phyloP scores from a whole-genome alignment of 2,113 vertebrate genomes.

The Corvus hawaiiensis region DNA sequence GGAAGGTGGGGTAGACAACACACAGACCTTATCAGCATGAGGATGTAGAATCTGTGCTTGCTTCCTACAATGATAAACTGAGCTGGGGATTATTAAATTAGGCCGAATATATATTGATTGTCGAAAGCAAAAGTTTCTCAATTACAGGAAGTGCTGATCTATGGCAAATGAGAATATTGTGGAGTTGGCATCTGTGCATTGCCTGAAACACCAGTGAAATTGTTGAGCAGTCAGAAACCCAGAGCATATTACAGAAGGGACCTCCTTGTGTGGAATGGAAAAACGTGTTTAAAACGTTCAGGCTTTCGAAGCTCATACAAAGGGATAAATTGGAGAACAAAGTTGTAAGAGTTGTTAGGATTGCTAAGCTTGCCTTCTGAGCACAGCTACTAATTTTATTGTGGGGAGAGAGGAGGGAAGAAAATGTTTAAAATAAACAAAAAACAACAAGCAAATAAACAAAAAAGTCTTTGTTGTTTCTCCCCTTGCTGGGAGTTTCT shows the following conservation, averaged over 20 bases:
- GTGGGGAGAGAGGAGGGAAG: constrained; percentile 13
- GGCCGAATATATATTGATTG: neutral
- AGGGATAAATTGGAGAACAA: neutral
- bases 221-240: neutral
- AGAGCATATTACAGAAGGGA: neutral
- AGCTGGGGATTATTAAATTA: neutral
- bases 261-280: neutral
- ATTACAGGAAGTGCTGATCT: neutral
- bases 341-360: neutral
- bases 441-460: neutral
- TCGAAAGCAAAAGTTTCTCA: neutral
- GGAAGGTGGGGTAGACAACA: neutral
- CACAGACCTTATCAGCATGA: neutral
- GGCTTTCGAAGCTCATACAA: neutral
- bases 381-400: constrained; percentile 31
- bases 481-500: constrained; percentile 16
- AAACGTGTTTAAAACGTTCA: neutral
- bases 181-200: neutral
- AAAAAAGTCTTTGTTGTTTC: constrained; percentile 36
- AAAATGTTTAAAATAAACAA: neutral
- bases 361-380: constrained; percentile 3
- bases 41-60: neutral
- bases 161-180: neutral
- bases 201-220: neutral
- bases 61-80: neutral